Conservation (phyloP, 2,888 invertebrate genomes). For the Eilema griseolum region DNA sequence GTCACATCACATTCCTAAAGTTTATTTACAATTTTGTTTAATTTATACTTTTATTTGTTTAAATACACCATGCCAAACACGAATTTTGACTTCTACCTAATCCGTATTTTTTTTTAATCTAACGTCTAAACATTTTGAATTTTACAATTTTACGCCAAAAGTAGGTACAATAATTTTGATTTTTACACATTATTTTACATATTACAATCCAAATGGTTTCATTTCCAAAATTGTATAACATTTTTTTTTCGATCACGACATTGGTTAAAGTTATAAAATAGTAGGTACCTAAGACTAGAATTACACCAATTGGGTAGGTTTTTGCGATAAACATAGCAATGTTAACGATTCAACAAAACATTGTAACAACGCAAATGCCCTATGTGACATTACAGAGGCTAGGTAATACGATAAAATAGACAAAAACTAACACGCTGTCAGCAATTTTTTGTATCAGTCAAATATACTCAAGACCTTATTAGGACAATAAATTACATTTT, state of each 20-base stretch:
- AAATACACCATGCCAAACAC: constrained; percentile 80
- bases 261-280: constrained; percentile 55
- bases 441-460: constrained; percentile 38
- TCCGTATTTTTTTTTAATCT: constrained; percentile 70
- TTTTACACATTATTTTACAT: constrained; percentile 62
- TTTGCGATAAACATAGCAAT: constrained; percentile 46
- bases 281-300: constrained; percentile 81
- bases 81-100: constrained; percentile 83
- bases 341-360: constrained; percentile 49
- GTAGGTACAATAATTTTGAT: constrained; percentile 72
- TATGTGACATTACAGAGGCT: constrained; percentile 78
- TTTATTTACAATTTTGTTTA: constrained; percentile 75
- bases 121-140: constrained; percentile 73
- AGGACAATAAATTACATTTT: background rate
- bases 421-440: constrained; percentile 75
- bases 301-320: constrained; percentile 75
- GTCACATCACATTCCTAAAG: constrained; percentile 81
- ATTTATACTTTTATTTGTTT: constrained; percentile 61
- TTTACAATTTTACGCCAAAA: constrained; percentile 82
- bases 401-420: constrained; percentile 71
- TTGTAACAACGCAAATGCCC: constrained; percentile 78
- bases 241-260: constrained; percentile 51
- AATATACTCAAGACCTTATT: constrained; percentile 20
- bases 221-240: constrained; percentile 58
- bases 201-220: constrained; percentile 51